Conservation (phyloP, 2,113 vertebrate genomes). For the Lagopus muta region DNA sequence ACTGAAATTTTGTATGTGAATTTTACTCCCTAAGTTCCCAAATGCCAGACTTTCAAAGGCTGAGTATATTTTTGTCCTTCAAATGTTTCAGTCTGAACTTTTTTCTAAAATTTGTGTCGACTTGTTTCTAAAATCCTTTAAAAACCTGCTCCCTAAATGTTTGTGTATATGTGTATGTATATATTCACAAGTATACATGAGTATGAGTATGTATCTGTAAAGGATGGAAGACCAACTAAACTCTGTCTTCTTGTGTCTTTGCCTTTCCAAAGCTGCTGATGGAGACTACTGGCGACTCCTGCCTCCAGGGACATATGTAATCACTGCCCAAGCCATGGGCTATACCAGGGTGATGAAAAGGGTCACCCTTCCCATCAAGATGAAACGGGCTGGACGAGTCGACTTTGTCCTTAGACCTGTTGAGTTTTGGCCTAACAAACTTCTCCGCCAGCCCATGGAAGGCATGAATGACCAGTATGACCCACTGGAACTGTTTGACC, state of each 20-base stretch:
- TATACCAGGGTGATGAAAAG: slow-evolving; percentile 88
- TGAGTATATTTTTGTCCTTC: background rate
- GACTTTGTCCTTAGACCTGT: slow-evolving; percentile 88
- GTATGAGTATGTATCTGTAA: accelerated
- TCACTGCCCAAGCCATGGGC: slow-evolving; percentile 87
- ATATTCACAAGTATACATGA: accelerated
- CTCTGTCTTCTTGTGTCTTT: background rate
- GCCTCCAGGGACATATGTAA: slow-evolving; percentile 85
- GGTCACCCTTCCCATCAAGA: slow-evolving; percentile 83
- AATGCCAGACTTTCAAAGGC: background rate
- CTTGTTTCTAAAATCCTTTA: background rate
- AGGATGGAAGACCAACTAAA: accelerated
- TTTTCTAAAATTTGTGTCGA: background rate
- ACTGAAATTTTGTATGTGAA: background rate
- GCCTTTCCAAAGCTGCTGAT: slow-evolving; percentile 79
- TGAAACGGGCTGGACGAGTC: slow-evolving; percentile 85
- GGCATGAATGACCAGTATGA: slow-evolving; percentile 77
- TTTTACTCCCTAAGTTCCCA: background rate
- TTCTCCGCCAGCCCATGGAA: slow-evolving; percentile 74
- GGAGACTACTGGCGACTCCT: slow-evolving; percentile 96
- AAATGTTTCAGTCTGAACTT: background rate
- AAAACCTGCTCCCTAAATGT: background rate
- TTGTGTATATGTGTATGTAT: accelerated
- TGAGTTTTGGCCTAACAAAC: slow-evolving; percentile 71
- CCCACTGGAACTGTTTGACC: slow-evolving; percentile 82